Evolutionary conservation across 2,113 vertebrate species (phyloP).

Genomic region (Castor canadensis): DNA sequence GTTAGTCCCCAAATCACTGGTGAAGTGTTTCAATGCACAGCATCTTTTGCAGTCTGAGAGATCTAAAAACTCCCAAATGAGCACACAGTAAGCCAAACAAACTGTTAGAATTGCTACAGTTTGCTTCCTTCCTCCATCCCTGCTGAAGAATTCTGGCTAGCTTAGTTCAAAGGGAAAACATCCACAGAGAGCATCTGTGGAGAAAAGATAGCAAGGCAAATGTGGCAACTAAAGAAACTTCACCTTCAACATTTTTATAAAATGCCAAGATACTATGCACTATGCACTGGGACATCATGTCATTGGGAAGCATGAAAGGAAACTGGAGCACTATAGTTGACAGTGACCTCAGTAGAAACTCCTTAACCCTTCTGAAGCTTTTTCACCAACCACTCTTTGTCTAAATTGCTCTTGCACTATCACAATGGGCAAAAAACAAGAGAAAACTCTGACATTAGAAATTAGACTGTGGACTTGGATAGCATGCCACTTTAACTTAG

Average conservation of each 20-base stretch:
- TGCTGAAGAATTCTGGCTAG: slow-evolving; percentile 29
- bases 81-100: slow-evolving; percentile 48
- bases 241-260: neutral
- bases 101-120: neutral
- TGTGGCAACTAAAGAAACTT: neutral
- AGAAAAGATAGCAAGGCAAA: slow-evolving; percentile 51
- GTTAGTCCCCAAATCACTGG: neutral
- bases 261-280: neutral
- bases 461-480: neutral
- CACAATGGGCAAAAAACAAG: neutral
- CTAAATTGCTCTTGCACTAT: neutral
- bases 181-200: slow-evolving; percentile 34
- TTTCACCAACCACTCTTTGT: neutral
- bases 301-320: neutral
- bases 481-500: neutral
- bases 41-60: neutral
- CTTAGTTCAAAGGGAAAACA: slow-evolving; percentile 60
- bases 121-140: neutral
- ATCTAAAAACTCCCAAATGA: slow-evolving; percentile 57
- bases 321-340: neutral
- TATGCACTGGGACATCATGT: neutral
- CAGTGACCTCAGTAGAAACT: neutral
- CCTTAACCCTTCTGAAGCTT: neutral
- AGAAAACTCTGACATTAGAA: neutral
- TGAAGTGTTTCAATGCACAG: neutral